Evolutionary conservation across 2,797 vertebrate species (phyloP).

Genomic region (Argya squamiceps): DNA sequence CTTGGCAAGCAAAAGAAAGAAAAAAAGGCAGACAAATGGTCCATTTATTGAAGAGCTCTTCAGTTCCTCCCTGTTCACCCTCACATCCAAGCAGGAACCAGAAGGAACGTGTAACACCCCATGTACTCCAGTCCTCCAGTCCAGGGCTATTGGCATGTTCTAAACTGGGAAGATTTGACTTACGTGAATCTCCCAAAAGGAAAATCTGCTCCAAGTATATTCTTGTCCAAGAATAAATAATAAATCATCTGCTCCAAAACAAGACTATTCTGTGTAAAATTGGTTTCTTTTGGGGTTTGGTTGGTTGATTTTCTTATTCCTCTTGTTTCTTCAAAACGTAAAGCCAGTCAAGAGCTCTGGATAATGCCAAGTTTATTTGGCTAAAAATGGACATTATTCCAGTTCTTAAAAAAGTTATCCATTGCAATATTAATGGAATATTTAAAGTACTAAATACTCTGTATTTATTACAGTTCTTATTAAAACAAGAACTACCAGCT

Average conservation of each 20-base stretch:
- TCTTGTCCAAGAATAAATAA: conserved; percentile 52
- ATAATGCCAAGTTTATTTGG: background rate
- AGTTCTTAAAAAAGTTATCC: background rate
- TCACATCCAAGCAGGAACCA: background rate
- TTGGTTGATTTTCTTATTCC: background rate
- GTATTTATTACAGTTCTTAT: background rate
- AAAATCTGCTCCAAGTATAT: conserved; percentile 20
- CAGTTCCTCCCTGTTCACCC: background rate
- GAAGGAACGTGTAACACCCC: background rate
- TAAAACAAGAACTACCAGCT: background rate
- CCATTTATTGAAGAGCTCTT: background rate
- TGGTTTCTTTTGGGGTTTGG: background rate
- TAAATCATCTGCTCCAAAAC: conserved; percentile 21
- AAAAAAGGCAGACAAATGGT: background rate
- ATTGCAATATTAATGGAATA: background rate
- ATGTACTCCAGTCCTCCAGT: background rate
- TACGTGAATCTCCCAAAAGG: background rate
- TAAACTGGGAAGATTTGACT: background rate
- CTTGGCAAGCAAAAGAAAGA: background rate
- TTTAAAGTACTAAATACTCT: no score
- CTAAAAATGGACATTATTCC: background rate
- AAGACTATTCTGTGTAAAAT: background rate
- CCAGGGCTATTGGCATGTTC: background rate
- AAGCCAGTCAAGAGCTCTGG: background rate
- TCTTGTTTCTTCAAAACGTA: background rate